A percentile compares a stretch with the other conserved stretches of the same genome.
Conservation (phyloP, 1,140 invertebrate species). For the Sarcophaga bullata region DNA sequence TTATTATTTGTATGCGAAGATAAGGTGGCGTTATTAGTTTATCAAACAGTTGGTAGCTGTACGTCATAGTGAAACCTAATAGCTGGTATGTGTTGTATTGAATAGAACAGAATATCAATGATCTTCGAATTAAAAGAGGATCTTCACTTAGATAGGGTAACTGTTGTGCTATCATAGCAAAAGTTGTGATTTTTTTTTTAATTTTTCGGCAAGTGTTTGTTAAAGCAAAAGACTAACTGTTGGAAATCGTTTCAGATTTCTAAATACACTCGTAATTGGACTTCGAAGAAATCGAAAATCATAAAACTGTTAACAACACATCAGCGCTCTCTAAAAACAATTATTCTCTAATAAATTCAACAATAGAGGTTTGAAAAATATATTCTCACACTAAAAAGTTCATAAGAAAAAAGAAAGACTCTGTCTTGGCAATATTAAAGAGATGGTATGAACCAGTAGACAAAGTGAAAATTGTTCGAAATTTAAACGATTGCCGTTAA, state of each 20-base stretch:
- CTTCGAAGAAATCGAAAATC: neutral
- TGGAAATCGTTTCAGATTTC: neutral
- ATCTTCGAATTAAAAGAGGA: too few relatives aligned
- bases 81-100: too few relatives aligned
- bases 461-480: neutral
- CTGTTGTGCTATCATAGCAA: too few relatives aligned
- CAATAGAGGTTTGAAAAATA: neutral
- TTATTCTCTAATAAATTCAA: too few relatives aligned
- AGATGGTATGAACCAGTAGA: neutral
- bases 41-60: too few relatives aligned
- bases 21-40: too few relatives aligned
- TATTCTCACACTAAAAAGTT: slow-evolving; percentile 6
- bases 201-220: slow-evolving; percentile 21
- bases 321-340: neutral
- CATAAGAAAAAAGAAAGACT: neutral
- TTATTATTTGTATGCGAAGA: too few relatives aligned
- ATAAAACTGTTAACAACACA: neutral
- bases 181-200: neutral
- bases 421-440: neutral
- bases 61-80: too few relatives aligned
- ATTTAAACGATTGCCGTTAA: too few relatives aligned
- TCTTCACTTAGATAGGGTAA: too few relatives aligned
- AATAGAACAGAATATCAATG: too few relatives aligned
- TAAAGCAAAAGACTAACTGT: neutral
- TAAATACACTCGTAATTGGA: neutral